A percentile compares a stretch with the other conserved stretches of the same genome.
phyloP scores from a whole-genome alignment of 2,888 invertebrate genomes.

The Dendrolimus houi region DNA sequence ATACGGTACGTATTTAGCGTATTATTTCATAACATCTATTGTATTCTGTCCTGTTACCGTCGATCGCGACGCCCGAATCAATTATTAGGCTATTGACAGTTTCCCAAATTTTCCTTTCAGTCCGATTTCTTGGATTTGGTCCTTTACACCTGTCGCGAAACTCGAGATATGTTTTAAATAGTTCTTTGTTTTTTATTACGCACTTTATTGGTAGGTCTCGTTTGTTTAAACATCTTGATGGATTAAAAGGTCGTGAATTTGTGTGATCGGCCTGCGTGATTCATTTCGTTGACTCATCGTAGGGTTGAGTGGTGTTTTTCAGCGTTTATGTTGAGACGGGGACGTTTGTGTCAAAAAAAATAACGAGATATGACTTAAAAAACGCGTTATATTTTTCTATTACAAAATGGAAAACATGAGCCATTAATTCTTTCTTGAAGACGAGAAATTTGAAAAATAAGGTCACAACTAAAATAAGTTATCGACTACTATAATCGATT shows the following conservation, averaged over 20 bases:
- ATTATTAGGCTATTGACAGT: neutral
- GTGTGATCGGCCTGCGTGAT: slow-evolving; percentile 24
- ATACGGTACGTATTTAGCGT: slow-evolving; percentile 31
- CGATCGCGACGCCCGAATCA: neutral
- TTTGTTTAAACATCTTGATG: neutral
- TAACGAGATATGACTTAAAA: too few relatives aligned
- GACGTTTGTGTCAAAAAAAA: too few relatives aligned
- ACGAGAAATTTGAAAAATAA: too few relatives aligned
- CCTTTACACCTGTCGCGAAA: neutral
- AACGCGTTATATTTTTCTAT: too few relatives aligned
- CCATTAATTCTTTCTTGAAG: too few relatives aligned
- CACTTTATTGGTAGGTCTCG: neutral
- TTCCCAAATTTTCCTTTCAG: neutral
- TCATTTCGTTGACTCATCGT: slow-evolving; percentile 29
- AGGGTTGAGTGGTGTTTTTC: neutral
- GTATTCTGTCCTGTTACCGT: neutral
- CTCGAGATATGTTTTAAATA: neutral
- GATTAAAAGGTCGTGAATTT: slow-evolving; percentile 28
- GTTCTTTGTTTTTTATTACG: neutral
- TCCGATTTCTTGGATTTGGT: too few relatives aligned
- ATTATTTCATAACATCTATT: slow-evolving; percentile 1
- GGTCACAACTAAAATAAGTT: too few relatives aligned
- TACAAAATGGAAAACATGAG: too few relatives aligned
- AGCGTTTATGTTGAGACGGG: neutral
- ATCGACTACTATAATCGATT: too few relatives aligned